Evolutionary conservation across 2,888 invertebrate genomes (phyloP).

Genomic region (Scrobipalpa costella): DNA sequence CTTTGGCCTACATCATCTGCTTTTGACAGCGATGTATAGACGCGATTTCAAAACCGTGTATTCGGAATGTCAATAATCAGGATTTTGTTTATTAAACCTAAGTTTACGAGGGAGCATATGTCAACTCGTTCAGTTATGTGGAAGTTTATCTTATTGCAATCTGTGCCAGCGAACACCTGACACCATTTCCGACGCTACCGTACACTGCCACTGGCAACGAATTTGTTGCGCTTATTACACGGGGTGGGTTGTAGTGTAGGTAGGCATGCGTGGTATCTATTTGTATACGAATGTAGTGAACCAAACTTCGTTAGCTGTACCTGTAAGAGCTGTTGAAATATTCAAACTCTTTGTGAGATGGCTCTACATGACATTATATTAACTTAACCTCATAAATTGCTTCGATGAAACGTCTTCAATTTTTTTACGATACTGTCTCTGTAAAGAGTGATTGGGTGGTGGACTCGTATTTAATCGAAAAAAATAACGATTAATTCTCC

Average conservation of each 20-base stretch:
- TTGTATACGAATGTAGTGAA: not conserved
- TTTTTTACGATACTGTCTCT: no score
- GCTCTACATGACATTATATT: no score
- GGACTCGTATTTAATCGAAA: no score
- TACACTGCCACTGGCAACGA: constrained; percentile 20
- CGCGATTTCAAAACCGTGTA: not conserved
- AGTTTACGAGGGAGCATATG: not conserved
- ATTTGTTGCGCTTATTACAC: constrained; percentile 27
- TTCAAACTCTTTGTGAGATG: no score
- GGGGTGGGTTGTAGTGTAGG: not conserved
- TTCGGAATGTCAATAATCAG: not conserved
- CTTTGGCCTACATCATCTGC: not conserved
- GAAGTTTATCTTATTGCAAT: constrained; percentile 32
- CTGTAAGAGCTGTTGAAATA: no score
- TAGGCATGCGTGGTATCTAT: not conserved
- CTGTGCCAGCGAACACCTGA: constrained; percentile 42
- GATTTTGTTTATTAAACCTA: not conserved
- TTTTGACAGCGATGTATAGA: not conserved
- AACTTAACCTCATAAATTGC: no score
- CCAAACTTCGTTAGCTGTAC: not conserved
- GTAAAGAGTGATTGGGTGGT: no score
- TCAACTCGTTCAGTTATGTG: constrained; percentile 22
- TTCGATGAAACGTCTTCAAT: no score
- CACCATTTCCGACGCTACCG: constrained; percentile 25
- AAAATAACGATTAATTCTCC: no score